phyloP scores from a whole-genome alignment of 1,140 invertebrate genomes.

The Hycleus cichorii region DNA sequence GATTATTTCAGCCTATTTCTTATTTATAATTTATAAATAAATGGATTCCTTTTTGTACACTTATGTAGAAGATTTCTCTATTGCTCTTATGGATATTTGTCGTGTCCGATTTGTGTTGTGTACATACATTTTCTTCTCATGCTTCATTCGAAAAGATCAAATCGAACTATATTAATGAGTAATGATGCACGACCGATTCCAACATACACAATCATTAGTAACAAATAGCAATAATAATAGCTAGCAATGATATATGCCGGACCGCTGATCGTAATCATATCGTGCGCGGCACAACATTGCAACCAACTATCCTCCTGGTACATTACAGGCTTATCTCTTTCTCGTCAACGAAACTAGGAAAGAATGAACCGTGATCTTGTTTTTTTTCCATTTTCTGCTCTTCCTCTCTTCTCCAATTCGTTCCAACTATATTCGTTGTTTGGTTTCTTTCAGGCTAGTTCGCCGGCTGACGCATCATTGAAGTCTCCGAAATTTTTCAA shows the following conservation, averaged over 20 bases:
- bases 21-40: too few relatives aligned
- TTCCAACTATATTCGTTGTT: background rate
- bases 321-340: background rate
- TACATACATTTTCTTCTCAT: constrained; percentile 28
- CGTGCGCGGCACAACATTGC: constrained; percentile 14
- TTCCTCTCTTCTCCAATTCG: too few relatives aligned
- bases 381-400: too few relatives aligned
- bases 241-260: constrained; percentile 39
- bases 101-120: too few relatives aligned
- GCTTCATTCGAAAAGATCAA: constrained; percentile 31
- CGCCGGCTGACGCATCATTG: background rate
- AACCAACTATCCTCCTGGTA: constrained; percentile 1
- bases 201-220: constrained; percentile 42
- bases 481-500: constrained; percentile 1
- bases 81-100: too few relatives aligned
- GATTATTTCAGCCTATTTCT: too few relatives aligned
- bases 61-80: too few relatives aligned
- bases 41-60: too few relatives aligned
- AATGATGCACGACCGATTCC: constrained; percentile 41
- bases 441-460: background rate
- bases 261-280: constrained; percentile 34
- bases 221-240: constrained; percentile 43
- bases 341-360: too few relatives aligned
- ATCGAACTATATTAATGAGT: constrained; percentile 42
- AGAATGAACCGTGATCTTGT: too few relatives aligned